Evolutionary conservation across 2,888 invertebrate species (phyloP).

Genomic region (Limenitis camilla): DNA sequence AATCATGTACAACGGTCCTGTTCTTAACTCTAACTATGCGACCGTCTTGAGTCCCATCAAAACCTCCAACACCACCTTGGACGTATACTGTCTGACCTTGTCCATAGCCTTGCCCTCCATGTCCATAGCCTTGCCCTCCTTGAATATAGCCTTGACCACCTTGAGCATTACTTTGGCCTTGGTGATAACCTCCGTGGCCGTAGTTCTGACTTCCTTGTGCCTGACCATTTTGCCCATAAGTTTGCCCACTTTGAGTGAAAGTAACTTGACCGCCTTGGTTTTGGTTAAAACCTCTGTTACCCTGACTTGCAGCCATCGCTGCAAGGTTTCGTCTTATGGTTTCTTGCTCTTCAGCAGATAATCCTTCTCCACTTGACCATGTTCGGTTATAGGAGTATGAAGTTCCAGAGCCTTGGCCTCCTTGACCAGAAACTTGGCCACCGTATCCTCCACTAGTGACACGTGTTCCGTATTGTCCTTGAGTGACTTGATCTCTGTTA

Average conservation of each 20-base stretch:
- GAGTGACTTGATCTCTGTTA: conserved; percentile 19
- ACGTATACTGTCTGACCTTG: conserved; percentile 23
- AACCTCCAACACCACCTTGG: conserved; percentile 28
- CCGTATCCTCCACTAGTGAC: conserved; percentile 10
- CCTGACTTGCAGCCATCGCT: conserved; percentile 32
- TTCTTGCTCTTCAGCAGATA: conserved; percentile 50
- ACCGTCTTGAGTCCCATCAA: conserved; percentile 34
- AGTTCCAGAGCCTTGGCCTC: conserved; percentile 10
- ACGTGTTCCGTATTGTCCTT: conserved; percentile 29
- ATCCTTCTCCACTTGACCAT: conserved; percentile 40
- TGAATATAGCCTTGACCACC: conserved; percentile 25
- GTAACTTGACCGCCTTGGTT: conserved; percentile 21
- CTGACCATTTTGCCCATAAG: conserved; percentile 22
- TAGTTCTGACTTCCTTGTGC: background rate
- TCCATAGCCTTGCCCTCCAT: too few species aligned
- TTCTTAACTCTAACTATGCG: conserved; percentile 47
- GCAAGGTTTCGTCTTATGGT: conserved; percentile 43
- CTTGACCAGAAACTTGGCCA: conserved; percentile 10
- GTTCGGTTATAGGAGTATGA: conserved; percentile 41
- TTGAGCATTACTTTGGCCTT: conserved; percentile 21
- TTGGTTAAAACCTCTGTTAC: conserved; percentile 23
- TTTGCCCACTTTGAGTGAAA: conserved; percentile 21
- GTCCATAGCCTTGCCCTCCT: too few species aligned
- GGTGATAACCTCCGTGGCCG: too few species aligned
- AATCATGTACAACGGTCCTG: conserved; percentile 51